Evolutionary conservation across 2,888 invertebrate genomes (phyloP), one percentile per base, ranked within the genome.

Genomic region (Nymphalis c-album): DNA sequence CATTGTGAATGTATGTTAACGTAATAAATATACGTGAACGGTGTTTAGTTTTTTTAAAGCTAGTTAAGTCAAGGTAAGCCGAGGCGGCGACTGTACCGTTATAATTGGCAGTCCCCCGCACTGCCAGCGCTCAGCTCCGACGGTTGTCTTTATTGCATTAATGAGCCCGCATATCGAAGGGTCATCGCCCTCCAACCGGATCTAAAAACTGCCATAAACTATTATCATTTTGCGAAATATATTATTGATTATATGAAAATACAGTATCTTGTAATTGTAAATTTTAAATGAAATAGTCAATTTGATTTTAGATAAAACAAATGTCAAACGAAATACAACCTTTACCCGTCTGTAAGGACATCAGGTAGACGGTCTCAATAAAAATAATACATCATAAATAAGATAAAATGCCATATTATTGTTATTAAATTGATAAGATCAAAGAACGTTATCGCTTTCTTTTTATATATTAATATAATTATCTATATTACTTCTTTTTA

Each of bases 101-200:
- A 79, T 80, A 80, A 82, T 80, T 77, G 77, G 75, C 75, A 74
- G 71, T 74, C 76, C 76, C 76, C 75, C 74, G 76, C 76, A 71
- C 73, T 74, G 73, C 71, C 68, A 70, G 73, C 70, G 73, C 74
- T 72, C 75, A 73, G 73, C 74, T 71, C 74, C 75, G 77, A 69
- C 77, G 73, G 79, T 80, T 80, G 82, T 80, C 80, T 79, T 81
- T 79, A 80, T 83, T 83, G 83, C 81, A 83, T 83, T 84, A 86
- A 84, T 84, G 82, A 84, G 80, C 83, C 83, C 83, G 82, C 82
- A 86, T 85, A 76, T 76, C 75, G 73, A 74, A 73, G 74, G 79
- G 83, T 84, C 84, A 81, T 81, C 80, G 84, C 74, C 80, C 83
- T 80, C 73, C 70, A 74, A 64, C 73, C 78, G 77, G 77, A 81